Evolutionary conservation across 2,888 invertebrate genomes (phyloP), one percentile per base, ranked within the genome.

Genomic region (Orchesella flavescens): DNA sequence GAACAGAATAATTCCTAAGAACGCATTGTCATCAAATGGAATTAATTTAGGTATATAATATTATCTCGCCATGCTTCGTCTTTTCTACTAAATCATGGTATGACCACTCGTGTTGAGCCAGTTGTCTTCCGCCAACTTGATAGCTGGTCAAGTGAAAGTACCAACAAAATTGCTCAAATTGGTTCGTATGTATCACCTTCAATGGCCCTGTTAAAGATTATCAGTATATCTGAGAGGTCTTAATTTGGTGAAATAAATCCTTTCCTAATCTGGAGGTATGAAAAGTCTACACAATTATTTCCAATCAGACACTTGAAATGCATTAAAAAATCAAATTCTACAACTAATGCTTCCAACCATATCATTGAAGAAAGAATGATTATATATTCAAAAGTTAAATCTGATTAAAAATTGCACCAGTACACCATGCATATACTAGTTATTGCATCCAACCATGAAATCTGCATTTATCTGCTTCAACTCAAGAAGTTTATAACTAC

Each of bases 71-170:
- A 81, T 71, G 66, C 55, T 44, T 74, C 73, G 74, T 68, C 80
- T 81, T 81, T 81, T 81, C 80, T 81, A 81, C 80, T 81, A 81
- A 81, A 81, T 68, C 73, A 59, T 74, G 80, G 80, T 80, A 80
- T 80, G 79, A 80, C 73, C 79, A 80, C 79, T 80, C 79, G 72
- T 66, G 17, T 34, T 21, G 73, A 72, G 43, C 79, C 73, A 73
- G 79, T 80, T 53, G 79, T 65, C 71, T 44, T 72, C 72, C 72
- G 65, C 46, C 79, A 80, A 73, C 73, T 73, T 65, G 44, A 23
- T 55, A 46, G 66, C 79, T 80, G 79, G 79, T 66, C 79, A 72
- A 80, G 79, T 80, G 72, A 65, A 49, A 65, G 65, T 80, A 80
- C 79, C 79, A 73, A 49, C 73, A 55, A 80, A 80, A 80, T 80